phyloP scores from a whole-genome alignment of 2,113 vertebrate species.

The Pogona vitticeps region DNA sequence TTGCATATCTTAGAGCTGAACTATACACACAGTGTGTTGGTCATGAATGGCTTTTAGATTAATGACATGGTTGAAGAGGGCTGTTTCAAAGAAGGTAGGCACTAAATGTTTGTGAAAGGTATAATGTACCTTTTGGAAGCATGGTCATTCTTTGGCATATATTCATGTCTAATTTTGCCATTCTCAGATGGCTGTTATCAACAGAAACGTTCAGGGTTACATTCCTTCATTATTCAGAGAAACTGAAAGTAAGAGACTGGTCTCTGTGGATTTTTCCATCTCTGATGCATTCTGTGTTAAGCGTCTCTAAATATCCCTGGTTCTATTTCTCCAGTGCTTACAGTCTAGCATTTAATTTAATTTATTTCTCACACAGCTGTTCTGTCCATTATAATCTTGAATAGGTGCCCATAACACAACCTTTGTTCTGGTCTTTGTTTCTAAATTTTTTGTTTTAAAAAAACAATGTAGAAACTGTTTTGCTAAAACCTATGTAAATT shows the following conservation, averaged over 20 bases:
- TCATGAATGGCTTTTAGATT: slow-evolving; percentile 31
- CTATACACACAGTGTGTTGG: background rate
- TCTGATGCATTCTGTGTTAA: background rate
- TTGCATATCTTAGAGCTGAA: background rate
- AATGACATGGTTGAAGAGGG: slow-evolving; percentile 30
- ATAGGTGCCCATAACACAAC: background rate
- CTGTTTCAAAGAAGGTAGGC: slow-evolving; percentile 30
- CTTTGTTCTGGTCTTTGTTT: background rate
- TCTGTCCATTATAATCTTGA: background rate
- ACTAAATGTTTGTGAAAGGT: background rate
- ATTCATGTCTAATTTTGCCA: background rate
- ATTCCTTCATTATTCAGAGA: slow-evolving; percentile 23
- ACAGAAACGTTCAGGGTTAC: slow-evolving; percentile 9
- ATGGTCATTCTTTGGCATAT: slow-evolving; percentile 35
- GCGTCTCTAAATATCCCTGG: background rate
- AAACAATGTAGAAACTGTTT: too few relatives aligned
- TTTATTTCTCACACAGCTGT: background rate
- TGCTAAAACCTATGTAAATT: background rate
- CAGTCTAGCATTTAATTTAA: background rate
- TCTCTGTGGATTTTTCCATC: background rate
- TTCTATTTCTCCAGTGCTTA: background rate
- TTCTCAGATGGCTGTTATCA: background rate
- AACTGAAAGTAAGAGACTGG: slow-evolving; percentile 14
- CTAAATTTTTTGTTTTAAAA: background rate
- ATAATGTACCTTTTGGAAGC: slow-evolving; percentile 34